Evolutionary conservation across 2,888 invertebrate genomes (phyloP).

Genomic region (Tipula helvola): DNA sequence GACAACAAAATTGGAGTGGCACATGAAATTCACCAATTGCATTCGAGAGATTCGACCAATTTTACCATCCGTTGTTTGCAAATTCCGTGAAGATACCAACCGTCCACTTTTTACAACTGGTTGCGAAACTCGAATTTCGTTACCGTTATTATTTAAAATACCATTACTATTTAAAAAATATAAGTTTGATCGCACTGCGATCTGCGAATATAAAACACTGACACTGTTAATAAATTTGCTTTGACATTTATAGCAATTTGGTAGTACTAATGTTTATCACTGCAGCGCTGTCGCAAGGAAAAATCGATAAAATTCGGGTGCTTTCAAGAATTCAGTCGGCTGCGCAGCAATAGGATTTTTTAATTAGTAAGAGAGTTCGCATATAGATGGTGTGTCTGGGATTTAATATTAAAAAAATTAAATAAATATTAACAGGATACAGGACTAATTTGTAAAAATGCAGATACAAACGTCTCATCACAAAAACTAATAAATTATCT

Average conservation of each 20-base stretch:
- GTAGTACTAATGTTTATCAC: not conserved
- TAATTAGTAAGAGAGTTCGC: too few relatives aligned
- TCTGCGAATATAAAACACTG: not conserved
- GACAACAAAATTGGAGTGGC: conserved; percentile 67
- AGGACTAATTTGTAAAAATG: too few relatives aligned
- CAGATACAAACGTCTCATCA: too few relatives aligned
- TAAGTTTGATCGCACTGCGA: not conserved
- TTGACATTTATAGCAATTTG: not conserved
- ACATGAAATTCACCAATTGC: conserved; percentile 80
- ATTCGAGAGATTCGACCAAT: conserved; percentile 36
- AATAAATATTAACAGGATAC: too few relatives aligned
- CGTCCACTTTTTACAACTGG: not conserved
- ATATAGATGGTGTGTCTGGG: too few relatives aligned
- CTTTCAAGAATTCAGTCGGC: too few relatives aligned
- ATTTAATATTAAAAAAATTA: too few relatives aligned
- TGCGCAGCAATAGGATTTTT: too few relatives aligned
- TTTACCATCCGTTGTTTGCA: not conserved
- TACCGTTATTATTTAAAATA: not conserved
- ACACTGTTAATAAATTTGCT: not conserved
- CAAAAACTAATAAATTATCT: too few relatives aligned
- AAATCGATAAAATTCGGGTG: not conserved
- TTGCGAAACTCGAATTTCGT: not conserved
- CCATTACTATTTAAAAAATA: not conserved
- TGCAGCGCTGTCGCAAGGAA: not conserved
- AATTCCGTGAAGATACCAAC: not conserved